These are phyloP conservation scores for Noctua janthe DNA, from an alignment of 2,888 invertebrate genomes.

Conservation along the genomic window DNA sequence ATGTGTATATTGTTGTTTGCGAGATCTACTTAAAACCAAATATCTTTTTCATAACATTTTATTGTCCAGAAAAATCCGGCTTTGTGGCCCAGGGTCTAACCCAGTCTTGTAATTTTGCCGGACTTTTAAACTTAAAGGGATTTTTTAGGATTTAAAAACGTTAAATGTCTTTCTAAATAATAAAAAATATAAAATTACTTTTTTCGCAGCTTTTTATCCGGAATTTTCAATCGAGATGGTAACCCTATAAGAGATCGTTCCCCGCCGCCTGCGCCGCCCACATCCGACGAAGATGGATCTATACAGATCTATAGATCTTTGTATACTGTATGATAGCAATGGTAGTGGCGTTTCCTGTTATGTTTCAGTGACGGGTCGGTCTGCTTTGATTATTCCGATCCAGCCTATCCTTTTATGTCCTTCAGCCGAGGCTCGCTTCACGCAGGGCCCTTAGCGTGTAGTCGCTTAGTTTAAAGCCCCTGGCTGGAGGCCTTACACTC, in stretches of 20 bases:
- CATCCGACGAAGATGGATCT: constrained; percentile 29
- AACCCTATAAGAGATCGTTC: not conserved
- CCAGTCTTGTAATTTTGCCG: not conserved
- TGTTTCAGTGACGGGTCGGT: not conserved
- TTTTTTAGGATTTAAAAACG: not conserved
- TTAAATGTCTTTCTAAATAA: not conserved
- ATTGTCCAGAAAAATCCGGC: not conserved
- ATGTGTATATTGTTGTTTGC: not conserved
- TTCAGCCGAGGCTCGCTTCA: not conserved
- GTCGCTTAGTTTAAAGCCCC: not conserved
- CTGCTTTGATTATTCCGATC: constrained; percentile 26
- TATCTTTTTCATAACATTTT: not conserved
- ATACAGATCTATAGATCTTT: constrained; percentile 2
- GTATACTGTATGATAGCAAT: constrained; percentile 11
- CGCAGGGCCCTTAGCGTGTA: not conserved
- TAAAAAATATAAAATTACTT: not conserved
- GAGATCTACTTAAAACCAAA: too few relatives aligned
- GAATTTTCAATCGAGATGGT: not conserved
- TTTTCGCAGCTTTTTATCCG: not conserved
- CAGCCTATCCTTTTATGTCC: not conserved
- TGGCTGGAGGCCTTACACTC: not conserved
- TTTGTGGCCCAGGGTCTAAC: not conserved
- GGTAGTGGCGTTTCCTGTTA: not conserved
- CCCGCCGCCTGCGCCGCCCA: constrained; percentile 18
- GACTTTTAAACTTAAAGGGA: not conserved